Percentiles rank a stretch among this genome's conserved stretches.
These are phyloP conservation scores for Cybosia mesomella DNA, from an alignment of 2,888 invertebrate genomes.

Conservation along the genomic window DNA sequence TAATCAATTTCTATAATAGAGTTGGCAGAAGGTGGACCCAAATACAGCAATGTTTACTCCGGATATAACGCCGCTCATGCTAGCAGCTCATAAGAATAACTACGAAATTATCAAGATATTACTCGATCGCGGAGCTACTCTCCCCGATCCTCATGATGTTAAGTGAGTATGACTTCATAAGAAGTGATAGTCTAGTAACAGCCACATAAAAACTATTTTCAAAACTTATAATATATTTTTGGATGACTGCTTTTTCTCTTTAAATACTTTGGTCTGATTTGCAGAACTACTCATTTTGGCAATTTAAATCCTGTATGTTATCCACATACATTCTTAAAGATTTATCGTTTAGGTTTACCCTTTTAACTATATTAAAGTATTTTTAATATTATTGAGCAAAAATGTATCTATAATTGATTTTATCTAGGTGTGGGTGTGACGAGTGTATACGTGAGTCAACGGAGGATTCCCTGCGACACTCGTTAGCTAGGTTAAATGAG, in stretches of 20 bases:
- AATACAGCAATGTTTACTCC: conserved; percentile 95
- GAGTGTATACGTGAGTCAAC: conserved; percentile 92
- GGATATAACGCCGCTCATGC: conserved; percentile 96
- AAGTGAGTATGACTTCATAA: conserved; percentile 76
- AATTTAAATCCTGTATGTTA: too few species aligned
- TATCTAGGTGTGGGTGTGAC: conserved; percentile 93
- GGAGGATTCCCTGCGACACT: conserved; percentile 93
- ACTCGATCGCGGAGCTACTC: conserved; percentile 95
- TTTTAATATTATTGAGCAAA: too few species aligned
- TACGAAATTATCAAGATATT: conserved; percentile 98
- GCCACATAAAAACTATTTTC: not conserved
- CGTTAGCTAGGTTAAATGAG: conserved; percentile 95
- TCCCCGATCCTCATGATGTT: conserved; percentile 96
- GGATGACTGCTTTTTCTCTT: too few species aligned
- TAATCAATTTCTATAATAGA: conserved; percentile 85
- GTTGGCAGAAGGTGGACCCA: conserved; percentile 95
- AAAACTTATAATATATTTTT: too few species aligned
- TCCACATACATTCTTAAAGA: too few species aligned
- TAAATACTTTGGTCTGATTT: too few species aligned
- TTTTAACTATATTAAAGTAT: too few species aligned
- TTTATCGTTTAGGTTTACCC: too few species aligned
- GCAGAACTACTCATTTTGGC: too few species aligned
- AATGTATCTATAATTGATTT: too few species aligned
- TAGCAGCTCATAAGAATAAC: conserved; percentile 97
- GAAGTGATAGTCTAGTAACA: not conserved